Conservation (phyloP, 1,140 invertebrate genomes). For the Lepidotrigona ventralis region DNA sequence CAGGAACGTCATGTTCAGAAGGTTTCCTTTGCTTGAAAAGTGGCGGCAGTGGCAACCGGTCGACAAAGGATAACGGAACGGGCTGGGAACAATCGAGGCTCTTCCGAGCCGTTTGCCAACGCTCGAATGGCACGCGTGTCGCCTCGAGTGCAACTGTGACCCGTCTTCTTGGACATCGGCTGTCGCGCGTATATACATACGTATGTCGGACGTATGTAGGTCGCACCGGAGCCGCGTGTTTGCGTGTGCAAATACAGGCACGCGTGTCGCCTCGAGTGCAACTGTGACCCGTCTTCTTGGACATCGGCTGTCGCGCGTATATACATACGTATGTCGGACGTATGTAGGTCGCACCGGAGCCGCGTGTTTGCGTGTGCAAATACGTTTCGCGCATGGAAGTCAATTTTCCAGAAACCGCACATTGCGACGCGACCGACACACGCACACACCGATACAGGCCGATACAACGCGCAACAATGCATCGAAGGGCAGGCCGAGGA, state of each 20-base stretch:
- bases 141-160: conserved; percentile 33
- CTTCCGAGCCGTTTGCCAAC: conserved; percentile 7
- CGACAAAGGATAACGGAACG: conserved; percentile 13
- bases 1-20: neutral
- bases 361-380: conserved; percentile 22
- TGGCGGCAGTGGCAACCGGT: neutral
- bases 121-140: neutral
- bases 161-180: conserved; percentile 16
- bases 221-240: conserved; percentile 2
- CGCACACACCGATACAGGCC: neutral
- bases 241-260: conserved; percentile 28
- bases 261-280: conserved; percentile 21
- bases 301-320: neutral
- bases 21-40: neutral
- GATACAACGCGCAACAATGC: neutral
- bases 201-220: conserved; percentile 13
- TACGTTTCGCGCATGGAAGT: conserved; percentile 12
- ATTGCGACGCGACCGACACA: neutral
- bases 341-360: conserved; percentile 30
- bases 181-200: no score
- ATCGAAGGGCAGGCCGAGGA: neutral
- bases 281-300: conserved; percentile 32
- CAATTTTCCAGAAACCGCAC: conserved; percentile 25
- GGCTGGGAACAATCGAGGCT: conserved; percentile 28
- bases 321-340: neutral